Evolutionary conservation across 2,888 invertebrate genomes (phyloP).

Genomic region (Lochmaea capreae): DNA sequence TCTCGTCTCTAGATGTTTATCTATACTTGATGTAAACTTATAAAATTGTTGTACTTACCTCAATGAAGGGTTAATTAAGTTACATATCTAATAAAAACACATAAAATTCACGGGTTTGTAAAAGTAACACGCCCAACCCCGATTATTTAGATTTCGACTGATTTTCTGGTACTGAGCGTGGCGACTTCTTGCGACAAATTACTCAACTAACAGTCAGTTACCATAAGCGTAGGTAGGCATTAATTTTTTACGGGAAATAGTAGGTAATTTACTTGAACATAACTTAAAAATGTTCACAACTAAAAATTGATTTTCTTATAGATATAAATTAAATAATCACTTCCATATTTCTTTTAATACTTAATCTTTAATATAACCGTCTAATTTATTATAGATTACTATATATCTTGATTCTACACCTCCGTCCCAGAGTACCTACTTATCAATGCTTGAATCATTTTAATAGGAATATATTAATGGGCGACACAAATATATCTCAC

Average conservation of each 20-base stretch:
- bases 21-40: conserved; percentile 37
- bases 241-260: background rate
- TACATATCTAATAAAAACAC: conserved; percentile 61
- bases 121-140: conserved; percentile 63
- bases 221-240: conserved; percentile 44
- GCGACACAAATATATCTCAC: conserved; percentile 26
- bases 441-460: conserved; percentile 25
- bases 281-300: background rate
- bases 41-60: conserved; percentile 54
- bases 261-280: background rate
- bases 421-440: conserved; percentile 10
- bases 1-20: conserved; percentile 20
- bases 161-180: conserved; percentile 44
- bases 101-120: conserved; percentile 58
- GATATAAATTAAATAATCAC: background rate
- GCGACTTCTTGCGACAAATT: conserved; percentile 48
- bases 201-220: conserved; percentile 24
- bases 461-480: conserved; percentile 33
- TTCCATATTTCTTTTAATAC: background rate
- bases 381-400: no score
- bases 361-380: no score
- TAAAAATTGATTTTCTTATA: background rate
- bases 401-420: no score
- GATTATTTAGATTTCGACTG: conserved; percentile 60
- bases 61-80: conserved; percentile 53